Conservation (phyloP, 2,797 vertebrate species). For the Enteromius mattozi region DNA sequence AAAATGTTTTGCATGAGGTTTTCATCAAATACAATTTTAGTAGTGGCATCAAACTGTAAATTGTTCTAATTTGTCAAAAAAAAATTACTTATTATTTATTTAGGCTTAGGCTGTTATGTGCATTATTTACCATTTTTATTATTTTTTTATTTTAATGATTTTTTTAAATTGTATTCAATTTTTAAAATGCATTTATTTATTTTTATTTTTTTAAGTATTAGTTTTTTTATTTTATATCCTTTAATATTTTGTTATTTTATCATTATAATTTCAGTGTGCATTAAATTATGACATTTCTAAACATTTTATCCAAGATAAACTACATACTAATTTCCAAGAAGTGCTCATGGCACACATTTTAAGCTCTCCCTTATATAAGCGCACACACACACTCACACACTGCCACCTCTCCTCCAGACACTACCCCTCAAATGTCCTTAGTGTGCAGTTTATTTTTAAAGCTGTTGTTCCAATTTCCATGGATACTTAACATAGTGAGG, state of each 20-base stretch:
- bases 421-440: conserved; percentile 41
- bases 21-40: conserved; percentile 43
- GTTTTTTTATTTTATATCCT: background rate
- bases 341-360: background rate
- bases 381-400: background rate
- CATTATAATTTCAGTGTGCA: background rate
- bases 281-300: background rate
- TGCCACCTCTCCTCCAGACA: conserved; percentile 25
- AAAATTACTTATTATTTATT: background rate
- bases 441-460: conserved; percentile 59
- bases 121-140: background rate
- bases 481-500: conserved; percentile 56
- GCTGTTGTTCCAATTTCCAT: conserved; percentile 62
- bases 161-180: background rate
- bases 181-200: background rate
- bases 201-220: background rate
- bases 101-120: background rate
- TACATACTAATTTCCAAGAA: background rate
- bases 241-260: background rate
- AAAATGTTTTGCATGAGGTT: conserved; percentile 37
- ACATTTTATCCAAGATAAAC: conserved; percentile 2
- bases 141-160: background rate
- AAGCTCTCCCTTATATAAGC: conserved; percentile 12
- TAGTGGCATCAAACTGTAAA: conserved; percentile 33
- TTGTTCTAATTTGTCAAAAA: conserved; percentile 33